Evolutionary conservation across 2,113 vertebrate genomes (phyloP).

Genomic region (Bubalus kerabau): DNA sequence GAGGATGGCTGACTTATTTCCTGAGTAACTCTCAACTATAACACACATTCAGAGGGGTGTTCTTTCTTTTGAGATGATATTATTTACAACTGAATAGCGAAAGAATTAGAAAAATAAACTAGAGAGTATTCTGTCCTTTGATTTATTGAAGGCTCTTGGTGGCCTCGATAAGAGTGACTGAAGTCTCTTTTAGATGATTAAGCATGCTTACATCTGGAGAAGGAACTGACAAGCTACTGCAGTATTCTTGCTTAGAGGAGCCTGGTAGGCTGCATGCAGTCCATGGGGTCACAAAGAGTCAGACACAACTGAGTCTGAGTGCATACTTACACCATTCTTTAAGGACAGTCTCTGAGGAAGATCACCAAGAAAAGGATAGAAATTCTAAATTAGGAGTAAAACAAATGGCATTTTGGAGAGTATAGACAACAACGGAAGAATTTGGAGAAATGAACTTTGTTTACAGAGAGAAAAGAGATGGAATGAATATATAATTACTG

Average conservation of each 20-base stretch:
- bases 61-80: neutral
- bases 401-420: neutral
- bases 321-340: neutral
- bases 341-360: neutral
- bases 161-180: neutral
- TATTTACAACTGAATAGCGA: neutral
- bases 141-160: neutral
- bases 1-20: neutral
- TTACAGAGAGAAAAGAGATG: neutral
- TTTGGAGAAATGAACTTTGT: neutral
- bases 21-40: neutral
- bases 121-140: neutral
- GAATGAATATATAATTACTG: neutral
- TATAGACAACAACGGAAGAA: neutral
- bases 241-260: neutral
- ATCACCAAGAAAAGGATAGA: neutral
- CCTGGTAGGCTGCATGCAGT: neutral
- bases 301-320: neutral
- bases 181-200: neutral
- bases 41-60: neutral
- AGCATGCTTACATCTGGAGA: neutral
- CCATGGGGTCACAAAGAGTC: neutral
- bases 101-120: neutral
- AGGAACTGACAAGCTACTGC: neutral
- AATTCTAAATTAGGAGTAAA: neutral